Conservation (phyloP, 2,888 invertebrate genomes). For the Nomada fucata region DNA sequence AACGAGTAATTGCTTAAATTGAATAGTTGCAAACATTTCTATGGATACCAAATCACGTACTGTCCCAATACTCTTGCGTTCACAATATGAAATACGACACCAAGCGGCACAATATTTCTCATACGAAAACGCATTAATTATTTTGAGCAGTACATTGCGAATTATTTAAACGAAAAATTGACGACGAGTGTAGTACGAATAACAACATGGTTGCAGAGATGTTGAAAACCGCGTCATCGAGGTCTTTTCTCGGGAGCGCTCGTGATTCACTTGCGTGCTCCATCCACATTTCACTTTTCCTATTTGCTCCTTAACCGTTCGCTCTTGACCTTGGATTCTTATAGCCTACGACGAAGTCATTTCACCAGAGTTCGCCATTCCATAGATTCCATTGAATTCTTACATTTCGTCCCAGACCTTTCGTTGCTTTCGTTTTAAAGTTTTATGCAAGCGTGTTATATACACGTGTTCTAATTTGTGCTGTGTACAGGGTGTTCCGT, state of each 20-base stretch:
- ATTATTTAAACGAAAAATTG: not conserved
- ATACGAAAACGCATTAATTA: not conserved
- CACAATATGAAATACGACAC: not conserved
- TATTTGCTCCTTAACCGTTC: slow-evolving; percentile 22
- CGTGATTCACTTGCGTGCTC: slow-evolving; percentile 43
- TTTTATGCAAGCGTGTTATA: too few species aligned
- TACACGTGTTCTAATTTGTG: too few species aligned
- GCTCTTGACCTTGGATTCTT: slow-evolving; percentile 43
- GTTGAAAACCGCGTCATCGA: not conserved
- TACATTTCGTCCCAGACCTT: slow-evolving; percentile 7
- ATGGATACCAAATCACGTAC: too few species aligned
- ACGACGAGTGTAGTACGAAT: not conserved
- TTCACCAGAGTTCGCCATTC: not conserved
- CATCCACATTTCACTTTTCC: slow-evolving; percentile 21
- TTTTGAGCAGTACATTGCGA: slow-evolving; percentile 6
- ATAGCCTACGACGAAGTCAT: slow-evolving; percentile 8
- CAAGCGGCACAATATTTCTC: not conserved
- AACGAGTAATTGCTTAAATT: too few species aligned
- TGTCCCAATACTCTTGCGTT: too few species aligned
- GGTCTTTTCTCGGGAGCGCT: slow-evolving; percentile 14
- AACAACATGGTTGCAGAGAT: not conserved
- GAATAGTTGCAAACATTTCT: too few species aligned
- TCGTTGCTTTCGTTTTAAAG: too few species aligned
- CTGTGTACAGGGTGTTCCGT: too few species aligned
- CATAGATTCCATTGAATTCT: slow-evolving; percentile 7